These are phyloP conservation scores for Toxotes lorentzi DNA, from an alignment of 2,797 vertebrate genomes.

Conservation along the genomic window DNA sequence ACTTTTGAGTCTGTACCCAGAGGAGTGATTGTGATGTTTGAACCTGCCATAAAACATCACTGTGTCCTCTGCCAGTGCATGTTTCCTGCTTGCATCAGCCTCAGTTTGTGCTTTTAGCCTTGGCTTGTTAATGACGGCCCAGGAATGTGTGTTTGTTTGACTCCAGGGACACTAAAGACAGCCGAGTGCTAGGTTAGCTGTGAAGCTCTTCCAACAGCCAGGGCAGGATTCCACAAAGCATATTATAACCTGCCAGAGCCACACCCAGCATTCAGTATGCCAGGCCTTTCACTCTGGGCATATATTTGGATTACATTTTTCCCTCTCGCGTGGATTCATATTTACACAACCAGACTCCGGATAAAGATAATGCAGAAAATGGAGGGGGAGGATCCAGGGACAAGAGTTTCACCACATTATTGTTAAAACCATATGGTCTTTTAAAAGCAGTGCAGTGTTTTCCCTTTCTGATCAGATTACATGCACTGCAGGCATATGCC, in stretches of 20 bases:
- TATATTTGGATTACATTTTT: constrained; percentile 15
- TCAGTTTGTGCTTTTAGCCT: constrained; percentile 31
- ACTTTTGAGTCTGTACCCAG: background rate
- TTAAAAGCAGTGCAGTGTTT: constrained; percentile 9
- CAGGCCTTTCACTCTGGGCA: constrained; percentile 26
- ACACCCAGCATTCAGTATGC: constrained; percentile 57
- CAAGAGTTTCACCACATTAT: constrained; percentile 26
- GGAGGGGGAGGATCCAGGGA: background rate
- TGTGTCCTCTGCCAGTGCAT: background rate
- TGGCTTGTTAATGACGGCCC: constrained; percentile 1
- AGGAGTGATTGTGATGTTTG: background rate
- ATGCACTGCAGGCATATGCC: background rate
- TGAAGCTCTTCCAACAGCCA: constrained; percentile 16
- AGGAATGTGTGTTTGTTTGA: constrained; percentile 37
- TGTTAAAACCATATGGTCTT: constrained; percentile 9
- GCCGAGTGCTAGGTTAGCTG: constrained; percentile 14
- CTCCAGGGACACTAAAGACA: constrained; percentile 13
- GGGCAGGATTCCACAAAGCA: constrained; percentile 68
- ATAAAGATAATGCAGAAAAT: constrained; percentile 16
- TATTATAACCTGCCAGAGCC: constrained; percentile 74
- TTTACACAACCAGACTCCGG: constrained; percentile 14
- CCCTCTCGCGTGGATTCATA: background rate
- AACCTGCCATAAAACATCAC: too few species aligned
- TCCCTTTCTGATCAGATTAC: constrained; percentile 8
- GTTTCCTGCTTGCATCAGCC: background rate